Evolutionary conservation across 2,113 vertebrate species (phyloP), one percentile per base, ranked within the genome.

Genomic region (Siphamia tubifer): DNA sequence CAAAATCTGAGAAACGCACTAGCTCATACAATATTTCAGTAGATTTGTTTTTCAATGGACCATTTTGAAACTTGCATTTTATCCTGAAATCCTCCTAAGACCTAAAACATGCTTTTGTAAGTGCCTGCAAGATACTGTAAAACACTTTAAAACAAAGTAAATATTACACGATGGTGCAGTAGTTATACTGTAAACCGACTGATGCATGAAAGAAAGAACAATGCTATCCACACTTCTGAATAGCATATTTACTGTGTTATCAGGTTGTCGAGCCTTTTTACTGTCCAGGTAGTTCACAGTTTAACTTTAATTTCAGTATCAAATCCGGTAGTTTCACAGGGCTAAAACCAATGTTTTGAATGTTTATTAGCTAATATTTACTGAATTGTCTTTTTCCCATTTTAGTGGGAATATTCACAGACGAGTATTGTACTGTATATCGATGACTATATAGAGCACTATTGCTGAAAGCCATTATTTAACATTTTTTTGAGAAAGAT

Each of bases 91-190:
- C 56, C 64, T 68, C 36, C 56, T 71, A 71, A 69, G 35, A 68
- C 71, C 66, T 72, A 42, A 78, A 49, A 23, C 49, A 23, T 70
- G 79, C 82, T 89, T 79, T 27, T 87, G 66, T 69, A 87, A 86
- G 81, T 83, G 86, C 85, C 89, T 87, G 79, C 75, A 71, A 74
- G 72, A 57, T 68, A 60, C 74, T 39, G 20, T 40, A 4, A 16
- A 68, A 73, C 67, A 63, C 64, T 74, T 31, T 21, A 60, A 12
- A 16, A 25, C 11, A 65, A 42, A 53, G 58, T 55, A 40, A 64
- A 27, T 68, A n/a, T 55, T 28, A 25, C 27, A 12, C 56, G 74
- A 48, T 2, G 51, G 57, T 74, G 36, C 63, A 52, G 58, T 58
- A 55, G 17, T 71, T 47, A 11, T 23, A 39, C 57, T 84, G 77